These are phyloP conservation scores for Hirundo rustica DNA, from an alignment of 2,797 vertebrate genomes.

Conservation along the genomic window DNA sequence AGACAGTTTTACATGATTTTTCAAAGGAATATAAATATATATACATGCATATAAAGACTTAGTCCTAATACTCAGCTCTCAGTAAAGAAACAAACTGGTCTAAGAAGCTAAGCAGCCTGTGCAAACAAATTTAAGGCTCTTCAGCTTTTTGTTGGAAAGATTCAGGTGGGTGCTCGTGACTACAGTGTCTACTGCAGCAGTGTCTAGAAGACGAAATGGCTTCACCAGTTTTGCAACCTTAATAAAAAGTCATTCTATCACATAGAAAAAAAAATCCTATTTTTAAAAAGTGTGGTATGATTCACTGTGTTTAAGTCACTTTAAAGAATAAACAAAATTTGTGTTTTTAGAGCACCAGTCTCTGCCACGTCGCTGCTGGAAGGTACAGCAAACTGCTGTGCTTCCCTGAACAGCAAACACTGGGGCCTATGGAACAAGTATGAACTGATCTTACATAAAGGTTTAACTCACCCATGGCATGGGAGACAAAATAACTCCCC, in stretches of 20 bases:
- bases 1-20: background rate
- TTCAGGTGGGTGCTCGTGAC: slow-evolving; percentile 27
- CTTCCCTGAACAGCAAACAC: background rate
- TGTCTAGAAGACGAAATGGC: slow-evolving; percentile 37
- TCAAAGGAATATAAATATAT: background rate
- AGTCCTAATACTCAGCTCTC: background rate
- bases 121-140: slow-evolving; percentile 32
- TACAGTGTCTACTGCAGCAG: background rate
- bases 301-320: background rate
- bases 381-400: background rate
- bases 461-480: background rate
- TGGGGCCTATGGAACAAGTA: background rate
- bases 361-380: background rate
- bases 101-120: background rate
- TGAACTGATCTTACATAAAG: background rate
- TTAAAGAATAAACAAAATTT: background rate
- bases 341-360: background rate
- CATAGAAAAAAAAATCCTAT: background rate
- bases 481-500: background rate
- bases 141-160: background rate
- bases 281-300: background rate
- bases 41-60: background rate
- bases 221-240: slow-evolving; percentile 40
- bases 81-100: slow-evolving; percentile 11
- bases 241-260: background rate